These are phyloP conservation scores for Aldabrachelys gigantea DNA, from an alignment of 2,113 vertebrate species.

Conservation along the genomic window DNA sequence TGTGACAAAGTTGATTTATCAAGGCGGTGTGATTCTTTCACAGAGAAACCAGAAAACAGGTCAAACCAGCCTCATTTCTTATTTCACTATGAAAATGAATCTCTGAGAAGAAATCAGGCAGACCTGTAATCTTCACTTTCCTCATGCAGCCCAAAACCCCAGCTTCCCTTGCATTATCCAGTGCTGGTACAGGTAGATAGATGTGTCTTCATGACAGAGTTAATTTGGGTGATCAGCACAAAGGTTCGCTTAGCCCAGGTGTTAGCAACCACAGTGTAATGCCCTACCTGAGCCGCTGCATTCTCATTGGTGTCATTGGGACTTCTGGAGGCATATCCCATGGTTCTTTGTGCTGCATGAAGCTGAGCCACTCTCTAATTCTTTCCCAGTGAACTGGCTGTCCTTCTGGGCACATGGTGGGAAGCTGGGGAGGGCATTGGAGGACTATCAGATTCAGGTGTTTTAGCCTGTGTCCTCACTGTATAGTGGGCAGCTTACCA, in stretches of 20 bases:
- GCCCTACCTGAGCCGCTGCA: accelerated
- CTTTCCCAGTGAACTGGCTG: neutral
- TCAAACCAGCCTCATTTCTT: neutral
- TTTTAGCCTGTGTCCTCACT: neutral
- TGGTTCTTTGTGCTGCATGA: neutral
- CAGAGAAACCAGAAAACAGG: constrained; percentile 15
- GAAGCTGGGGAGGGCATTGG: neutral
- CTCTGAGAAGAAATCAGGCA: neutral
- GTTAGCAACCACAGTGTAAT: neutral
- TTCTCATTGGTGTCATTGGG: neutral
- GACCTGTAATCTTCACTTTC: neutral
- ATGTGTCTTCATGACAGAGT: neutral
- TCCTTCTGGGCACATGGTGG: neutral
- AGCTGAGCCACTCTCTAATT: neutral
- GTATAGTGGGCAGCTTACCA: neutral
- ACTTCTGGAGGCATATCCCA: neutral
- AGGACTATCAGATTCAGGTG: accelerated
- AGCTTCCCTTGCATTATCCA: neutral
- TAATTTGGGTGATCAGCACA: accelerated
- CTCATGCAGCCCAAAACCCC: neutral
- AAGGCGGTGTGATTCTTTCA: neutral
- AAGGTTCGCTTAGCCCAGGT: neutral
- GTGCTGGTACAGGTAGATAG: neutral
- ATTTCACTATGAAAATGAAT: constrained; percentile 1
- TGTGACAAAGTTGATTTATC: constrained; percentile 55